phyloP scores from a whole-genome alignment of 2,888 invertebrate species.

The Clivina fossor region DNA sequence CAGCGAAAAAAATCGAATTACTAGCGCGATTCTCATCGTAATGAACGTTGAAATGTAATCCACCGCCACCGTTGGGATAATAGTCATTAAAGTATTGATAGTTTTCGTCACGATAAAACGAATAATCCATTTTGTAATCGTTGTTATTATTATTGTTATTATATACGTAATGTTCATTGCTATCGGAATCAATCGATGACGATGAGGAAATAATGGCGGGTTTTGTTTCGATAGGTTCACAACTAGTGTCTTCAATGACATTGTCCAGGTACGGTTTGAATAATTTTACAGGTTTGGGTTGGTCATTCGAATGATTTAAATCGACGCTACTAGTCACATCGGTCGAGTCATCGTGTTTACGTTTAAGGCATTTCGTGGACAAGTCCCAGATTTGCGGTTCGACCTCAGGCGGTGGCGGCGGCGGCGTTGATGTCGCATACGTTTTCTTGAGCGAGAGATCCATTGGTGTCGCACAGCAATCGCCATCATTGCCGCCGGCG shows the following conservation, averaged over 20 bases:
- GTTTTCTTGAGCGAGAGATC: constrained; percentile 51
- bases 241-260: constrained; percentile 11
- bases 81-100: constrained; percentile 12
- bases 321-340: constrained; percentile 27
- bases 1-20: constrained; percentile 14
- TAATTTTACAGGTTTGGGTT: constrained; percentile 68
- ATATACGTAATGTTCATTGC: constrained; percentile 18
- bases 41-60: constrained; percentile 13
- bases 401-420: constrained; percentile 43
- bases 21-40: constrained; percentile 30
- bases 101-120: constrained; percentile 7
- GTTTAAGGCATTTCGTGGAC: constrained; percentile 47
- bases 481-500: constrained; percentile 27
- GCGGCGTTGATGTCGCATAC: too few species aligned
- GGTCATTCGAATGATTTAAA: constrained; percentile 41
- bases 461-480: constrained; percentile 51
- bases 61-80: constrained; percentile 21
- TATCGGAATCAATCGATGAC: constrained; percentile 4
- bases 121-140: constrained; percentile 12
- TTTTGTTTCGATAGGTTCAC: neutral
- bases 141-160: constrained; percentile 17
- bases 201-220: neutral
- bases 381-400: constrained; percentile 51
- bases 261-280: constrained; percentile 61
- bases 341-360: constrained; percentile 37